These are phyloP conservation scores for Drosophila jambulina DNA, from an alignment of 1,140 invertebrate species.

Conservation along the genomic window DNA sequence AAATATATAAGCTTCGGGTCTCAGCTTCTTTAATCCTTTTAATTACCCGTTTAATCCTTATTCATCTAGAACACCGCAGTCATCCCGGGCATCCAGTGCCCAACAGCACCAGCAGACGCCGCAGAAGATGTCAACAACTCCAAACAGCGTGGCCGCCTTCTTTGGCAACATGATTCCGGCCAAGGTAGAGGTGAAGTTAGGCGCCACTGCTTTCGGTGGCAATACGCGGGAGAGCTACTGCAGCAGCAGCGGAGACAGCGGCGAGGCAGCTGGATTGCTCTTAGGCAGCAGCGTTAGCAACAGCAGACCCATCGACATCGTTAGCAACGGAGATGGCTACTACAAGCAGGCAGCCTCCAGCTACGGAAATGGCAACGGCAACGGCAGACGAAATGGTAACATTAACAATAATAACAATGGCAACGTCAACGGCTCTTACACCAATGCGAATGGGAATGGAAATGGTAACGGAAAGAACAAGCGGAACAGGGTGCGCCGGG, in stretches of 20 bases:
- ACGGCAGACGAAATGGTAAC: constrained; percentile 45
- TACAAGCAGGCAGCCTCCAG: constrained; percentile 50
- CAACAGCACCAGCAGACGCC: constrained; percentile 41
- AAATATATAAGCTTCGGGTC: neutral
- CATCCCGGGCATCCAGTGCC: constrained; percentile 56
- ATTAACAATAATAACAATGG: constrained; percentile 47
- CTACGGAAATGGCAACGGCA: constrained; percentile 46
- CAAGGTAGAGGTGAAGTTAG: constrained; percentile 81
- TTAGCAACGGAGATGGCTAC: constrained; percentile 51
- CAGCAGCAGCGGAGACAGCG: constrained; percentile 68
- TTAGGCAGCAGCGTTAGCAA: constrained; percentile 8
- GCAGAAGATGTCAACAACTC: constrained; percentile 61
- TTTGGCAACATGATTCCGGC: constrained; percentile 83
- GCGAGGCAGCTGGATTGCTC: constrained; percentile 16
- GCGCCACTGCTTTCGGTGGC: constrained; percentile 38
- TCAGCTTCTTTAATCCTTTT: neutral
- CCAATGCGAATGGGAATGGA: constrained; percentile 53
- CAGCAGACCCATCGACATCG: constrained; percentile 77
- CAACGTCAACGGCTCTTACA: constrained; percentile 40
- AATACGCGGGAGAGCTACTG: constrained; percentile 62
- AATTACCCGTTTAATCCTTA: neutral
- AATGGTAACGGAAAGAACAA: constrained; percentile 61
- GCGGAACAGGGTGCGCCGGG: constrained; percentile 64
- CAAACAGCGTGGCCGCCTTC: constrained; percentile 74
- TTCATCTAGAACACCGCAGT: constrained; percentile 58